Evolutionary conservation across 2,797 vertebrate species (phyloP).

Genomic region (Hippocampus kuda): DNA sequence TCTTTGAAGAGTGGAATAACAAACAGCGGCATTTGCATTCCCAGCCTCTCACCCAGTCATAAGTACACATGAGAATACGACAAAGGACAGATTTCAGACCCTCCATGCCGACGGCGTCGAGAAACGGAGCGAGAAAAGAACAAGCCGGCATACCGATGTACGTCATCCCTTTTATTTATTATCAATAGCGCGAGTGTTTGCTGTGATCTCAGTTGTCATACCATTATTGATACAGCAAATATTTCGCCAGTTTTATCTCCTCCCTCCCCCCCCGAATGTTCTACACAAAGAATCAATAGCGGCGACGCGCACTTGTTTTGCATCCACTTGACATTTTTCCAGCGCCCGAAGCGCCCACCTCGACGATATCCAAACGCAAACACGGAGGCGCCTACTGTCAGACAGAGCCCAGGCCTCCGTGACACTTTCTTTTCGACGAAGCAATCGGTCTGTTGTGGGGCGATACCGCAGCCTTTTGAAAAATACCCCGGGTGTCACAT

Average conservation of each 20-base stretch:
- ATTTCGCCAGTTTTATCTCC: conserved; percentile 6
- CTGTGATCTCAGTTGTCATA: neutral
- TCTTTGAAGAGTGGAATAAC: conserved; percentile 49
- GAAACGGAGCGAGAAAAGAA: neutral
- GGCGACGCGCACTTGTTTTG: conserved; percentile 1
- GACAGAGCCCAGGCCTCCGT: conserved; percentile 25
- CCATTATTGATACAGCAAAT: neutral
- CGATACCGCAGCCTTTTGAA: conserved; percentile 42
- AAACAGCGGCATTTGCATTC: conserved; percentile 53
- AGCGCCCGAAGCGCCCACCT: conserved; percentile 24
- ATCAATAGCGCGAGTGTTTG: neutral
- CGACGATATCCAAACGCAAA: conserved; percentile 41
- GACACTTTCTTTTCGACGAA: conserved; percentile 35
- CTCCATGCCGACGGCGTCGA: neutral
- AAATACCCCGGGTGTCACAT: conserved; percentile 39
- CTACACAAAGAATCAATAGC: conserved; percentile 5
- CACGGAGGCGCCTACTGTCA: conserved; percentile 31
- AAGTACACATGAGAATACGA: conserved; percentile 44
- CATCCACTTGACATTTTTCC: conserved; percentile 8
- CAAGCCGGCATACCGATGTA: neutral
- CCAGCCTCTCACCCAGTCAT: conserved; percentile 35
- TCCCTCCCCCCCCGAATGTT: neutral
- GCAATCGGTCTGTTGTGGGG: conserved; percentile 39
- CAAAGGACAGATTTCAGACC: conserved; percentile 33
- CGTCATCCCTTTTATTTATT: neutral